Evolutionary conservation across 2,797 vertebrate species (phyloP).

Genomic region (Cetoscarus ocellatus): DNA sequence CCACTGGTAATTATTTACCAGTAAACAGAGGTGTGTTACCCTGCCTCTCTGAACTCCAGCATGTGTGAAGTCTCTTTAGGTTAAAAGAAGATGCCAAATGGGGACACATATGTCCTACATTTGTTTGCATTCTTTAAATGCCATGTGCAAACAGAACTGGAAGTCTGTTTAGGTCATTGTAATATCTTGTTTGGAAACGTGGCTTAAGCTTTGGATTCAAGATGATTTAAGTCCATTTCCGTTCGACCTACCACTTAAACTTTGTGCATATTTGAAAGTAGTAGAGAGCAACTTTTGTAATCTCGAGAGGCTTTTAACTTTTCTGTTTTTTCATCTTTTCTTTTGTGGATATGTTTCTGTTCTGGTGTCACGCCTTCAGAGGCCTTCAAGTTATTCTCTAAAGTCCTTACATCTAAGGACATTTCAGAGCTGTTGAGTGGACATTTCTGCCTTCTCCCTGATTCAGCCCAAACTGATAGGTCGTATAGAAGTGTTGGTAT

Average conservation of each 20-base stretch:
- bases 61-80: not conserved
- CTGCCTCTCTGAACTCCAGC: constrained; percentile 4
- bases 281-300: not conserved
- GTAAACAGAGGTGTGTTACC: constrained; percentile 23
- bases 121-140: not conserved
- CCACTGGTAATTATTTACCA: constrained; percentile 37
- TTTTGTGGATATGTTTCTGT: not conserved
- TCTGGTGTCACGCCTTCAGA: not conserved
- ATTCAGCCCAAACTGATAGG: constrained; percentile 28
- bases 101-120: not conserved
- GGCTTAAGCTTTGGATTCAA: not conserved
- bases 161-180: not conserved
- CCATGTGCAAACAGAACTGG: not conserved
- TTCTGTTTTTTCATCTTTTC: not conserved
- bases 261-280: too few relatives aligned
- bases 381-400: constrained; percentile 1
- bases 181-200: not conserved
- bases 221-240: too few relatives aligned
- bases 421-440: constrained; percentile 6
- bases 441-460: constrained; percentile 12
- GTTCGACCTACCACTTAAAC: too few relatives aligned
- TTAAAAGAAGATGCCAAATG: not conserved
- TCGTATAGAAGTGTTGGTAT: constrained; percentile 39
- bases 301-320: not conserved
- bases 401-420: not conserved